Evolutionary conservation across 2,797 vertebrate species (phyloP).

Genomic region (Epinephelus coioides): DNA sequence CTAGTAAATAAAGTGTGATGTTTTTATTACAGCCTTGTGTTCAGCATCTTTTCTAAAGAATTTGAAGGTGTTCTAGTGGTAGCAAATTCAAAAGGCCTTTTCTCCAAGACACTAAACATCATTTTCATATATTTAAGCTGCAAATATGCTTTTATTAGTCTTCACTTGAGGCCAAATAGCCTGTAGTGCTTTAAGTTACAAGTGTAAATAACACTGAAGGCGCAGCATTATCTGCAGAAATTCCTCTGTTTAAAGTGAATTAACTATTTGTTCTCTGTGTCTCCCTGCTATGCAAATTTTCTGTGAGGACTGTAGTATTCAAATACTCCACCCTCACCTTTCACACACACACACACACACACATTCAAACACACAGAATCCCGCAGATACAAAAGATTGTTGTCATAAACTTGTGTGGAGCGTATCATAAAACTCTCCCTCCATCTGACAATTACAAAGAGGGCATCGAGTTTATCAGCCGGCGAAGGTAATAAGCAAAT

Average conservation of each 20-base stretch:
- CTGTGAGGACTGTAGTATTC: constrained; percentile 59
- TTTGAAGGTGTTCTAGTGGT: not conserved
- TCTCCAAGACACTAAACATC: not conserved
- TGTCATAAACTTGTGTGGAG: constrained; percentile 48
- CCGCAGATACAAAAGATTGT: constrained; percentile 55
- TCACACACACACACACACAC: not conserved
- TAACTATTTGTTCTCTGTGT: constrained; percentile 42
- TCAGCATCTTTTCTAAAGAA: constrained; percentile 80
- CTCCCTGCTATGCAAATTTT: constrained; percentile 61
- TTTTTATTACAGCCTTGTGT: constrained; percentile 81
- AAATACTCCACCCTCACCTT: constrained; percentile 41
- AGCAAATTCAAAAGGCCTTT: not conserved
- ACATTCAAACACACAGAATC: constrained; percentile 12
- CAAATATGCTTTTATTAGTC: constrained; percentile 38
- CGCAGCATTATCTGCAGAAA: not conserved
- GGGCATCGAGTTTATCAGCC: constrained; percentile 61
- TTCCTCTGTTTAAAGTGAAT: constrained; percentile 52
- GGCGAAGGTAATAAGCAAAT: constrained; percentile 77
- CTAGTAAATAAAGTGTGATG: constrained; percentile 97
- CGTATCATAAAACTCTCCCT: constrained; percentile 55
- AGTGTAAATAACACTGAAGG: constrained; percentile 38
- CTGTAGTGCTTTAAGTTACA: constrained; percentile 30
- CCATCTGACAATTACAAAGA: constrained; percentile 44
- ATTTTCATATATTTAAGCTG: constrained; percentile 29
- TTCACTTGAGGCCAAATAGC: constrained; percentile 32